phyloP scores from a whole-genome alignment of 2,797 vertebrate species.

The Catostomus latipinnis region DNA sequence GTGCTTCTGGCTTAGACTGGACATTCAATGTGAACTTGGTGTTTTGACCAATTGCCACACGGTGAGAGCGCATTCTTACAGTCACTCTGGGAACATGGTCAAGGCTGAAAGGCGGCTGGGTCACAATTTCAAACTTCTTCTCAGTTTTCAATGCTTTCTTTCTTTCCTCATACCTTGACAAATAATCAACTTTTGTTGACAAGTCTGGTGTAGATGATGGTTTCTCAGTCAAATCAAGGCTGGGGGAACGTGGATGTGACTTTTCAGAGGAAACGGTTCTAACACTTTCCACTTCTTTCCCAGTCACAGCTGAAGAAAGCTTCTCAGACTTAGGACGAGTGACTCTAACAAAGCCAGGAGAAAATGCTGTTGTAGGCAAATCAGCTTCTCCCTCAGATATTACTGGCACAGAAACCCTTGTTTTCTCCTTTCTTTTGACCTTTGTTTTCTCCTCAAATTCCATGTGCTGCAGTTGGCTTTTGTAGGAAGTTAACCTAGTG shows the following conservation, averaged over 20 bases:
- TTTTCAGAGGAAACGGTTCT: constrained; percentile 83
- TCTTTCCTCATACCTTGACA: constrained; percentile 94
- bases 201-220: constrained; percentile 84
- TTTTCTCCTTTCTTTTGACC: constrained; percentile 80
- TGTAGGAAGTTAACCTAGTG: constrained; percentile 88
- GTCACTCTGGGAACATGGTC: constrained; percentile 93
- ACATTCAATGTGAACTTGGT: constrained; percentile 94
- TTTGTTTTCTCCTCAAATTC: constrained; percentile 90
- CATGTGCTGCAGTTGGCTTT: constrained; percentile 87
- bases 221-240: constrained; percentile 81
- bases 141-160: constrained; percentile 93
- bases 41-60: constrained; percentile 85
- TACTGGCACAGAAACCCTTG: constrained; percentile 74
- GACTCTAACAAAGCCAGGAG: constrained; percentile 83
- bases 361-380: constrained; percentile 78
- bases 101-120: constrained; percentile 92
- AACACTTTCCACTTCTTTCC: constrained; percentile 61
- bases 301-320: constrained; percentile 58
- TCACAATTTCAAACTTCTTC: constrained; percentile 87
- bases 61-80: constrained; percentile 95
- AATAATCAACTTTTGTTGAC: constrained; percentile 89
- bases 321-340: constrained; percentile 87
- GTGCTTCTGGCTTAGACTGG: constrained; percentile 91
- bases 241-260: constrained; percentile 81
- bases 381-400: constrained; percentile 80